These are phyloP conservation scores for Chondrosia reniformis DNA, from an alignment of 37 sponge, comb jelly and placozoan genomes.

Conservation along the genomic window DNA sequence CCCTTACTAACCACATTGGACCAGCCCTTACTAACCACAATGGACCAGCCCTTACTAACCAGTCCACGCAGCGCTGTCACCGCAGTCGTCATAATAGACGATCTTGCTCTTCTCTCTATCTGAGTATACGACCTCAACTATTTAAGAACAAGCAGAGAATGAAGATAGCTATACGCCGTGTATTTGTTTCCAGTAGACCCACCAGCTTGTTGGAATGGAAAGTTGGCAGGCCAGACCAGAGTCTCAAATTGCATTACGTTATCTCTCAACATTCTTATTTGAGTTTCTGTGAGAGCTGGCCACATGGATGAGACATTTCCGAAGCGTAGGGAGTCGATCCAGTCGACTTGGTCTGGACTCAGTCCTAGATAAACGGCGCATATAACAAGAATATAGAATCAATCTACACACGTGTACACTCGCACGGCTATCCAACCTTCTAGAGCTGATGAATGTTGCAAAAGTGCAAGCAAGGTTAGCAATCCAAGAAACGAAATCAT, in stretches of 20 bases:
- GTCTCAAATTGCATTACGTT: slow-evolving; percentile 15
- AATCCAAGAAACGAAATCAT: no score
- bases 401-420: no score
- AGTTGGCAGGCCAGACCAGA: slow-evolving; percentile 29
- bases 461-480: no score
- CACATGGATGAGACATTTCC: slow-evolving; percentile 27
- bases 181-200: neutral
- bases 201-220: slow-evolving; percentile 55
- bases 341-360: slow-evolving; percentile 22
- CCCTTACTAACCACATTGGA: no score
- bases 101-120: slow-evolving; percentile 26
- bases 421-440: no score
- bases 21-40: no score
- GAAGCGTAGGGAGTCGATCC: slow-evolving; percentile 39
- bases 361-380: no score
- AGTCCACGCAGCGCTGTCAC: slow-evolving; percentile 64
- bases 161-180: neutral
- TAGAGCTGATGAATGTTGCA: no score
- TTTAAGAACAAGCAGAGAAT: neutral
- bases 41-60: neutral
- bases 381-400: no score
- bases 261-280: slow-evolving; percentile 1
- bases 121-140: slow-evolving; percentile 46
- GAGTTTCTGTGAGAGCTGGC: slow-evolving; percentile 20
- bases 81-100: slow-evolving; percentile 50